Percentiles rank a stretch among this genome's conserved stretches.
Conservation (phyloP, 1,140 invertebrate genomes). For the Solen grandis region DNA sequence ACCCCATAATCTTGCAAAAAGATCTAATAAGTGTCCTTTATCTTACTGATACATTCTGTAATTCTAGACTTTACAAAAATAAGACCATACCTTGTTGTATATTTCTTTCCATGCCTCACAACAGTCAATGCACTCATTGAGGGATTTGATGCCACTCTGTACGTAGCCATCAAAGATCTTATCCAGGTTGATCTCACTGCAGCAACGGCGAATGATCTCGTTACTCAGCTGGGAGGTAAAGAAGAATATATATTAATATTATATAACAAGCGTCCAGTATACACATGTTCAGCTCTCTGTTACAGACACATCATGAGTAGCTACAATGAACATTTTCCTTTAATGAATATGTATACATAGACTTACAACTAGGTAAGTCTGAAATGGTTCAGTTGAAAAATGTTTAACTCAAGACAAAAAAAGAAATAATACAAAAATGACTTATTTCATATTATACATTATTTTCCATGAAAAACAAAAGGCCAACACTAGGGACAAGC, state of each 20-base stretch:
- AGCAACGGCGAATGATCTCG: conserved; percentile 90
- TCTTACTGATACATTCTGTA: not conserved
- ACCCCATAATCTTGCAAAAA: not conserved
- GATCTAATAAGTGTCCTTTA: not conserved
- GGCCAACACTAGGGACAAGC: no score
- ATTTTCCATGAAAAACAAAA: no score
- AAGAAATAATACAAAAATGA: no score
- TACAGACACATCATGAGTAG: not conserved
- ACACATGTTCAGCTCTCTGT: not conserved
- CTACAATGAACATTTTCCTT: not conserved
- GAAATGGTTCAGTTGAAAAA: not conserved
- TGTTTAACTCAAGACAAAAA: not conserved
- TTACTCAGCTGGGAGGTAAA: conserved; percentile 88
- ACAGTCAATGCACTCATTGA: conserved; percentile 88
- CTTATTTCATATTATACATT: no score
- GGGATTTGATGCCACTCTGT: conserved; percentile 86
- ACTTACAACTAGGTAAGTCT: not conserved
- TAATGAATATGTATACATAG: not conserved
- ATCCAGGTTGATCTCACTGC: conserved; percentile 86
- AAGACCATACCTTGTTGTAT: conserved; percentile 85
- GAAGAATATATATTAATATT: conserved; percentile 5
- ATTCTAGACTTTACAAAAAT: not conserved
- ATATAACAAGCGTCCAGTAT: not conserved
- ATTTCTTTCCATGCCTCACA: conserved; percentile 89
- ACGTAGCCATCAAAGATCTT: conserved; percentile 86